Base-by-base conservation (phyloP, 1,140 invertebrate species). In the Nasonia vitripennis region DNA sequence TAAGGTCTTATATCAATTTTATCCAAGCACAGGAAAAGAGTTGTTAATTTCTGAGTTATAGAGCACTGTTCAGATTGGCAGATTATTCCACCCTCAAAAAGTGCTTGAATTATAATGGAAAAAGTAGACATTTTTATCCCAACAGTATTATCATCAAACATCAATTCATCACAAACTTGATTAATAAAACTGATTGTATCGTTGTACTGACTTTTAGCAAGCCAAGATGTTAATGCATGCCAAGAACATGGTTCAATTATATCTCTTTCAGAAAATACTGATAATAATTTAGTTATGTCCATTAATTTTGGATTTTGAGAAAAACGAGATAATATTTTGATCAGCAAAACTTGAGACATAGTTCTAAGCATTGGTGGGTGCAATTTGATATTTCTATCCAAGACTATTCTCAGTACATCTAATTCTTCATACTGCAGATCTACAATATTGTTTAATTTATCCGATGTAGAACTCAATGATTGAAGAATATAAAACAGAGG, bases 401-500 rank as follows among this genome's bases (percentile, higher is more conserved):
- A 10, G 34, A 92, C 70, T 71, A 41, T 55, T 82, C 85, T 89
- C 71, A 89, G 23, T 11, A 81, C 34, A 75, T 86, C 74, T 41
- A 92, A 71, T 74, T 91, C 77, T 11, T 84, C n/a, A 23, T 85
- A 20, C 48, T 85, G 45, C 86, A 87, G 90, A 1, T 31, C 34
- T 74, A 87, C 41, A 14, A 51, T 62, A 74, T 67, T 7, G 27
- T 79, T 10, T 51, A 71, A 68, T 67, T 48, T 41, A 73, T 73
- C 34, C 48, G 73, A 86, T 45, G 37, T 37, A 37, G 17, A 37
- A n/a, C 41, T 2, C n/a, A 86, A 27, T 70, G 81, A 67, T 75
- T 84, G 81, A 17, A 86, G n/a, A 14, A 92, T 51, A 81, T 92
- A 92, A 87, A 89, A 93, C 67, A 94, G 86, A 0, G 93, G 84